These are phyloP conservation scores for Heloderma charlesbogerti DNA, from an alignment of 2,113 vertebrate genomes.

Conservation along the genomic window DNA sequence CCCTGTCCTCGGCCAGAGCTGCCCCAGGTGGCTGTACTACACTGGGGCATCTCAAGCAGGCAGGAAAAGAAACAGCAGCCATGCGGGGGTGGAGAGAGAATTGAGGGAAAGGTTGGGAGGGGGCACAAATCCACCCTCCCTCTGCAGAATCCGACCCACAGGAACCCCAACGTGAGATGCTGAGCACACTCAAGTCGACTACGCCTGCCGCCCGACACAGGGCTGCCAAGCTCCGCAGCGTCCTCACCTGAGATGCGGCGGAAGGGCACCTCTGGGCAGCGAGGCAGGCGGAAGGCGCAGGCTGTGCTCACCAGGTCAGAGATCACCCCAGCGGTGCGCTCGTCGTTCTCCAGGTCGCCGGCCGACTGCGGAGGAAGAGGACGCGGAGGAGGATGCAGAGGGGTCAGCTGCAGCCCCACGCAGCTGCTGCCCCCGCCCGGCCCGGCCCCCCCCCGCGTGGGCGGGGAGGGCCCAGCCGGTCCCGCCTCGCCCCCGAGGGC, in stretches of 20 bases:
- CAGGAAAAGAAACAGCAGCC: too few species aligned
- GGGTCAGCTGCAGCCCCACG: neutral
- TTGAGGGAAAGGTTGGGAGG: too few species aligned
- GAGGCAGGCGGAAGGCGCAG: slow-evolving; percentile 82
- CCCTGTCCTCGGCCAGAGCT: too few species aligned
- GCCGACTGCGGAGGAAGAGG: slow-evolving; percentile 75
- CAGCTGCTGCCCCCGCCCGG: neutral
- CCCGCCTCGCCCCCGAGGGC: neutral
- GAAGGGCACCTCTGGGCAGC: slow-evolving; percentile 81
- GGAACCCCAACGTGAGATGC: too few species aligned
- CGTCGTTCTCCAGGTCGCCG: slow-evolving; percentile 93
- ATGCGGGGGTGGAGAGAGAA: too few species aligned
- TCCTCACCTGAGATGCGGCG: slow-evolving; percentile 90
- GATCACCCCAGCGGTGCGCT: slow-evolving; percentile 85
- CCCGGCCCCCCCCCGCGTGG: neutral
- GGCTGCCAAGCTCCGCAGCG: neutral
- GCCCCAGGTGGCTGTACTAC: too few species aligned
- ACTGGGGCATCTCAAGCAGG: too few species aligned
- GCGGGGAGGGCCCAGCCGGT: neutral
- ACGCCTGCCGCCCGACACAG: neutral
- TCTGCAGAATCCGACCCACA: too few species aligned
- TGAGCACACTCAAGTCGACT: too few species aligned
- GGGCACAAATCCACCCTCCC: neutral
- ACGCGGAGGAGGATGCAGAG: neutral
- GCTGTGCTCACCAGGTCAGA: slow-evolving; percentile 91